These are phyloP conservation scores for Alouatta caraya DNA, from an alignment of 2,797 vertebrate genomes.

Conservation along the genomic window DNA sequence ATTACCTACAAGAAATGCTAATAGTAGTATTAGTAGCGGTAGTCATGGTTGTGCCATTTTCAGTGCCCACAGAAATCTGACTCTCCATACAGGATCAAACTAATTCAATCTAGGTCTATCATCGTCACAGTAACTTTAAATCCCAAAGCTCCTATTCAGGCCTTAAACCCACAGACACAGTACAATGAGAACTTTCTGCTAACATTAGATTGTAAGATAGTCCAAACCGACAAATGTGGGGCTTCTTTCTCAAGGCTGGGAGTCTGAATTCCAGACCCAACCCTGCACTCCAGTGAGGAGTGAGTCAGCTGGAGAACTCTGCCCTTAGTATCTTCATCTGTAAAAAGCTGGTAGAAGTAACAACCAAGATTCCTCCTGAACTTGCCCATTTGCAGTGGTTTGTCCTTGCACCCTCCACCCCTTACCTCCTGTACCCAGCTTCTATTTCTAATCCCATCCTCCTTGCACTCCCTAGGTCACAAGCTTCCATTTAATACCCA, in stretches of 20 bases:
- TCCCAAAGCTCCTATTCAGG: background rate
- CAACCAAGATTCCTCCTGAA: background rate
- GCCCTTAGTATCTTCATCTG: background rate
- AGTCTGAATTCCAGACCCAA: background rate
- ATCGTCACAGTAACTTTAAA: background rate
- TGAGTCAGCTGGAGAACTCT: background rate
- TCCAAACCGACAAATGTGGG: background rate
- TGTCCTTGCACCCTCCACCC: background rate
- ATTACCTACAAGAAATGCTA: background rate
- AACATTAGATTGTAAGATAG: background rate
- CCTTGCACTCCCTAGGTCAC: background rate
- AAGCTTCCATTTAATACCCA: background rate
- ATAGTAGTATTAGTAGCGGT: background rate
- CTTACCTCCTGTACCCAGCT: background rate
- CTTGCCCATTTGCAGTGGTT: background rate
- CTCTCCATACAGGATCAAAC: background rate
- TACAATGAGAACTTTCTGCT: background rate
- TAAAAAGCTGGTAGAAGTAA: background rate
- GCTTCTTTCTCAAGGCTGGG: background rate
- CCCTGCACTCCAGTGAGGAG: background rate
- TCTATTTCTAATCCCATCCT: background rate
- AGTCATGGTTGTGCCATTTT: background rate
- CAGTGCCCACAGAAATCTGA: background rate
- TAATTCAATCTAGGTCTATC: background rate
- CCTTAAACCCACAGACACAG: background rate